phyloP scores from a whole-genome alignment of 1,140 invertebrate genomes.

The Leptopilina boulardi region DNA sequence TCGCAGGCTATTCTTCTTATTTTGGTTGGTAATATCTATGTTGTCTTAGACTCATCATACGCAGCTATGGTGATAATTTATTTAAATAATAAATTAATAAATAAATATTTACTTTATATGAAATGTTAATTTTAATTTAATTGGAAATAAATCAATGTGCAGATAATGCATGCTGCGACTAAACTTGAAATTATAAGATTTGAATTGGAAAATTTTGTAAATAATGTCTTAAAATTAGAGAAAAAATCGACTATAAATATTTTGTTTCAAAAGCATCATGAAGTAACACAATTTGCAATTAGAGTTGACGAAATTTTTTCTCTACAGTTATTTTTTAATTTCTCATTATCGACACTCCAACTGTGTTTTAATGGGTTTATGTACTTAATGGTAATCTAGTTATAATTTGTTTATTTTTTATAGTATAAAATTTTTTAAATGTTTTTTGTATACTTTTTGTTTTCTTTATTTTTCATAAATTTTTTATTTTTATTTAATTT shows the following conservation, averaged over 20 bases:
- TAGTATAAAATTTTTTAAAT: no score
- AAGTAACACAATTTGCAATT: not conserved
- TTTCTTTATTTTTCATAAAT: no score
- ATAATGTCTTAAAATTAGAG: not conserved
- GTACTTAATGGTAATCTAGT: not conserved
- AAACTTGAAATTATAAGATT: not conserved
- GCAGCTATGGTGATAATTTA: not conserved
- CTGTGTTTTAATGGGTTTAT: not conserved
- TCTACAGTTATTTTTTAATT: not conserved
- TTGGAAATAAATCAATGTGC: no score
- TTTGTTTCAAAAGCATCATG: not conserved
- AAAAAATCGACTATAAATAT: not conserved
- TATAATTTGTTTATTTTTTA: no score
- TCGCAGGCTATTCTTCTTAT: not conserved
- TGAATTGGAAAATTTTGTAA: not conserved
- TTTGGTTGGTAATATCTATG: not conserved
- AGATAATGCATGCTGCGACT: not conserved
- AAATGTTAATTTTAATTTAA: not conserved
- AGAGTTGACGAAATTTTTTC: not conserved
- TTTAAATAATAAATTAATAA: not conserved
- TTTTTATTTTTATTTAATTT: no score
- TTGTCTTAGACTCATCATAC: not conserved
- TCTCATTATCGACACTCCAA: not conserved
- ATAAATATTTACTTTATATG: not conserved
- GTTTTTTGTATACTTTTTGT: no score